A percentile compares a stretch with the other conserved stretches of the same genome.
Evolutionary conservation across 2,113 vertebrate species (phyloP).

Genomic region (Tamias sibiricus): DNA sequence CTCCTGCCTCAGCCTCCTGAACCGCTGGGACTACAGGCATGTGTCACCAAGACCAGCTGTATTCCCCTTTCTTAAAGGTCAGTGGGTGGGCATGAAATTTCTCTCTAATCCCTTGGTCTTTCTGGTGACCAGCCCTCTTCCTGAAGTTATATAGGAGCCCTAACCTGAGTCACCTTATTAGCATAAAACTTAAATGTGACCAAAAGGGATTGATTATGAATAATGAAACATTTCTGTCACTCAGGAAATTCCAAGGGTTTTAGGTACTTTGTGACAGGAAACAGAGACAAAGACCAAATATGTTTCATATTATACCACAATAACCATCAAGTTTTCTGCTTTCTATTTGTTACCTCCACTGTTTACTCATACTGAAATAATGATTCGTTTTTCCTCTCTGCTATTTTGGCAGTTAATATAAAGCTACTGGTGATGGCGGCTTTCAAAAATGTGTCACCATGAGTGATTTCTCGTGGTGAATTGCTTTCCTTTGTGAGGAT

Average conservation of each 20-base stretch:
- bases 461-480: not conserved
- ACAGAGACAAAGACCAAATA: not conserved
- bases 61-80: too few relatives aligned
- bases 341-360: not conserved
- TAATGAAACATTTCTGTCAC: not conserved
- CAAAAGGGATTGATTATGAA: not conserved
- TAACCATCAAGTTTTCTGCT: not conserved
- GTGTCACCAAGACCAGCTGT: too few relatives aligned
- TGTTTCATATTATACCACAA: not conserved
- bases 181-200: too few relatives aligned
- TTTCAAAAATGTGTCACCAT: not conserved
- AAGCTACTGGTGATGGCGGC: constrained; percentile 4
- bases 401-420: not conserved
- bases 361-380: not conserved
- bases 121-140: not conserved
- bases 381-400: constrained; percentile 1
- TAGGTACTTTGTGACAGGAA: not conserved
- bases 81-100: not conserved
- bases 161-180: not conserved
- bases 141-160: not conserved
- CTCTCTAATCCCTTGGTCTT: not conserved
- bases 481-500: not conserved
- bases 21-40: too few relatives aligned
- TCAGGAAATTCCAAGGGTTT: not conserved
- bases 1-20: too few relatives aligned